Evolutionary conservation across 2,797 vertebrate genomes (phyloP).

Genomic region (Scolopax rusticola): DNA sequence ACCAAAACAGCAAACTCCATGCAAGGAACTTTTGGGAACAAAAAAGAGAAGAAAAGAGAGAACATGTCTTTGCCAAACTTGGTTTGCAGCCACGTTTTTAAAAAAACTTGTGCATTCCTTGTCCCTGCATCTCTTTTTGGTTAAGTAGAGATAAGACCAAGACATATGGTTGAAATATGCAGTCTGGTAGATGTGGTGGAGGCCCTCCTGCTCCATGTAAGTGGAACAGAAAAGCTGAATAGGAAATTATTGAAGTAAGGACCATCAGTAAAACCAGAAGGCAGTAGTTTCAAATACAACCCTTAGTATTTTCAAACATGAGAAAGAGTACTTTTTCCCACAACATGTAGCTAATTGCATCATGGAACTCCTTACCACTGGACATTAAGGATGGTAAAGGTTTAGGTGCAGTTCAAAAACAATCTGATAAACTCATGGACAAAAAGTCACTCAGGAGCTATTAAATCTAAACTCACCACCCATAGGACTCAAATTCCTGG

Average conservation of each 20-base stretch:
- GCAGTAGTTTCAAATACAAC: background rate
- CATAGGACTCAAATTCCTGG: background rate
- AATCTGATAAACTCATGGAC: background rate
- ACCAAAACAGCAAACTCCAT: background rate
- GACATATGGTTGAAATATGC: background rate
- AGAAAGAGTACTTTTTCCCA: background rate
- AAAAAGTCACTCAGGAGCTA: background rate
- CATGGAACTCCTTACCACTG: background rate
- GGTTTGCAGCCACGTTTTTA: background rate
- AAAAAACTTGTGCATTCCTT: background rate
- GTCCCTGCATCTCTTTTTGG: background rate
- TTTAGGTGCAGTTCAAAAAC: background rate
- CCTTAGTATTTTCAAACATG: background rate
- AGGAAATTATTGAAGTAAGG: background rate
- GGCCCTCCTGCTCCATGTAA: fast-evolving
- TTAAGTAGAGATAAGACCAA: background rate
- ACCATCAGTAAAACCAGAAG: background rate
- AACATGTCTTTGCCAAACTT: background rate
- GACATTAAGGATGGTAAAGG: background rate
- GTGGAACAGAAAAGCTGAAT: background rate
- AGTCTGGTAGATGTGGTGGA: background rate
- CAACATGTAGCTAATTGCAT: background rate
- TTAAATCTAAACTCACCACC: background rate
- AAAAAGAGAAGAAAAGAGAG: background rate
- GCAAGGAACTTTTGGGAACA: background rate